Base-by-base conservation (phyloP, 2,113 vertebrate genomes). In the Carassius auratus region DNA sequence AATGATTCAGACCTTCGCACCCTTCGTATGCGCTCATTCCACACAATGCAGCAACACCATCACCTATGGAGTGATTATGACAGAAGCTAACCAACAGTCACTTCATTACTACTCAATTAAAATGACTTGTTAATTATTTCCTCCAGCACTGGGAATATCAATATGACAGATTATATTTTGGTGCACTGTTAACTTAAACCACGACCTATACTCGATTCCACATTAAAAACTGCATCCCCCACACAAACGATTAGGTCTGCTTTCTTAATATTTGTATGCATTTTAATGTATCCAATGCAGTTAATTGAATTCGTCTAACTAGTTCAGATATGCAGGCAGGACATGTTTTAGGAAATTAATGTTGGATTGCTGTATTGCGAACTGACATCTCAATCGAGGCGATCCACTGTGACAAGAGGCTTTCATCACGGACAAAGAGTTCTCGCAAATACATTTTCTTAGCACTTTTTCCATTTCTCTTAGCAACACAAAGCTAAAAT, bases 401-500 rank as follows among this genome's bases (percentile, higher is more conserved):
- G 5, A 62, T 26, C n/a, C 57, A 81, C 8, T 15, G 5, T 66
- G 59, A 66, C n/a, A 45, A 66, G 21, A 14, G 38, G 15, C 66
- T 21, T 48, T 66, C 8, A 52, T 69, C n/a, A 23, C 6, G n/a
- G 38, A 26, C 15, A n/a, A 48, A 4, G 33, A 64, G 57, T 42
- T 57, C 77, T 80, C 17, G 23, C 14, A 52, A 69, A 17, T 5
- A 66, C 9, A 33, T 81, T 81, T 33, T 52, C 55, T 68, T 50
- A 13, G 9, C 13, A 26, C 33, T 42, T 81, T 66, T 48, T 19
- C 38, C 38, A 52, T 33, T 69, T 52, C 42, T 66, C 61, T 36
- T 36, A 52, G 62, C 62, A 69, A 68, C 21, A 42, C 12, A 23
- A 73, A 45, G 79, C 15, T 81, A 10, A 62, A 80, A 80, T 80